phyloP scores from a whole-genome alignment of 1,140 invertebrate genomes.

The Probaryconus sp. region DNA sequence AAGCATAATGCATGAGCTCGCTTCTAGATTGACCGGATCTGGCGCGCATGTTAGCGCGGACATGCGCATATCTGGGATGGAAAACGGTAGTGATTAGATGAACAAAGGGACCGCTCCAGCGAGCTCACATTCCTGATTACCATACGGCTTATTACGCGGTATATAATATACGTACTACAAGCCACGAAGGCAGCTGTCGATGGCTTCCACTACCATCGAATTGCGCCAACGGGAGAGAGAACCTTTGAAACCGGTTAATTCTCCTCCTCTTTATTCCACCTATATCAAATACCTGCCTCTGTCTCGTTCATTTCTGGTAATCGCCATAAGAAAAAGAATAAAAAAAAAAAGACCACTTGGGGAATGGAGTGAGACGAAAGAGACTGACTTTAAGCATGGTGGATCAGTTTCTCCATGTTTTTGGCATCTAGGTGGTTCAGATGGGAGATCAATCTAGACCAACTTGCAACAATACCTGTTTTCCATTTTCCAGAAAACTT shows the following conservation, averaged over 20 bases:
- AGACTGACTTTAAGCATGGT: conserved; percentile 11
- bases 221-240: conserved; percentile 23
- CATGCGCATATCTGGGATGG: conserved; percentile 26
- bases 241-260: conserved; percentile 64
- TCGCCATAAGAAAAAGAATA: conserved; percentile 28
- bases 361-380: too few species aligned
- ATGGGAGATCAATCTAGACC: too few species aligned
- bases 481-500: too few species aligned
- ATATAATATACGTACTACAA: conserved; percentile 61
- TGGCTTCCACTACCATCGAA: conserved; percentile 16
- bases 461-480: too few species aligned
- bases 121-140: conserved; percentile 62
- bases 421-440: too few species aligned
- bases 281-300: conserved; percentile 30
- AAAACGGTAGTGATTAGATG: conserved; percentile 58
- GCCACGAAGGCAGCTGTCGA: conserved; percentile 43
- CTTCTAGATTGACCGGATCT: conserved; percentile 23
- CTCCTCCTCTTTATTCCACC: conserved; percentile 11
- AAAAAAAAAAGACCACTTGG: conserved; percentile 15
- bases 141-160: conserved; percentile 66
- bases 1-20: conserved; percentile 36
- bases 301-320: conserved; percentile 53
- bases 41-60: conserved; percentile 6
- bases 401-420: conserved; percentile 14
- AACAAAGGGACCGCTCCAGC: conserved; percentile 64